A percentile compares a stretch with the other conserved stretches of the same genome.
Conservation (phyloP, 1,140 invertebrate species). For the Ostrea edulis region DNA sequence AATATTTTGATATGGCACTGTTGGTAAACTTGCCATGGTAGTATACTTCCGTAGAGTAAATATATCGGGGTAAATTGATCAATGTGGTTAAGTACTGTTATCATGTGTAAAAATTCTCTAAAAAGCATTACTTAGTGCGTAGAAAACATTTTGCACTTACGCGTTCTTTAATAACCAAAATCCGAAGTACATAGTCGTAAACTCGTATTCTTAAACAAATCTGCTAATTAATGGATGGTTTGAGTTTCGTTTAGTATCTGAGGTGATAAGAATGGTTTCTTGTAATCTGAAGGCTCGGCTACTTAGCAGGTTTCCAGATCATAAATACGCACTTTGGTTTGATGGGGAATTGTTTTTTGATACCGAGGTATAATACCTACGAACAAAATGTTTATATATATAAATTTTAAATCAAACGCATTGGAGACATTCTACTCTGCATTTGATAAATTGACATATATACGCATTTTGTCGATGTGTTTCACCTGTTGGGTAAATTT, state of each 20-base stretch:
- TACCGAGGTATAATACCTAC: too few species aligned
- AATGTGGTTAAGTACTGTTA: too few species aligned
- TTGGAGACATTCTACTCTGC: background rate
- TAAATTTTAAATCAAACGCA: background rate
- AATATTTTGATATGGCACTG: too few species aligned
- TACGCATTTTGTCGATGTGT: background rate
- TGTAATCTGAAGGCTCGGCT: background rate
- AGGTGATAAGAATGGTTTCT: background rate
- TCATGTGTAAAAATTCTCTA: too few species aligned
- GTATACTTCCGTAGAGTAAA: too few species aligned
- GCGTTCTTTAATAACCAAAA: background rate
- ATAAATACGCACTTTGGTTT: background rate
- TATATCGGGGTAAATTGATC: too few species aligned
- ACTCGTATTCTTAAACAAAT: background rate
- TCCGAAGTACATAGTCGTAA: background rate
- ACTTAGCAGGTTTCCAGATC: background rate
- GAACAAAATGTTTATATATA: background rate
- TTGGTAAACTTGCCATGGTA: too few species aligned
- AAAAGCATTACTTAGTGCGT: background rate
- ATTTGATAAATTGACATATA: background rate
- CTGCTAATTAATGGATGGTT: background rate
- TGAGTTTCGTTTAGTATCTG: background rate
- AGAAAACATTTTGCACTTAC: background rate
- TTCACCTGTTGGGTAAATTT: too few species aligned
- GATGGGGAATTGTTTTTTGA: too few species aligned